Evolutionary conservation across 1,140 invertebrate genomes (phyloP).

Genomic region (Trichoplusia ni): DNA sequence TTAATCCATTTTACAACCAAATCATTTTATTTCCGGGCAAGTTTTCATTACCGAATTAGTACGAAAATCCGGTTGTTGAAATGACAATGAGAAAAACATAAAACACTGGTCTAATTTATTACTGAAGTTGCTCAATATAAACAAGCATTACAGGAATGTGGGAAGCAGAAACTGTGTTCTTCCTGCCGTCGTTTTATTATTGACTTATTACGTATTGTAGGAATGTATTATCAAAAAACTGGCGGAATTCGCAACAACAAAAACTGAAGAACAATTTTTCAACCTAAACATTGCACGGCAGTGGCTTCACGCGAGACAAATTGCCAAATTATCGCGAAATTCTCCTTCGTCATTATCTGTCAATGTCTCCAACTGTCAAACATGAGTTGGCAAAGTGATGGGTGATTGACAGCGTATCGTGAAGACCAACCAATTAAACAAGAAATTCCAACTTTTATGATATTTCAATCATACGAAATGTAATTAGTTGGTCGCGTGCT

Average conservation of each 20-base stretch:
- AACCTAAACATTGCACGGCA: slow-evolving; percentile 13
- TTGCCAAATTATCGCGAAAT: slow-evolving; percentile 17
- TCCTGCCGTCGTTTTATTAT: too few relatives aligned
- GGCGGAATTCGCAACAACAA: neutral
- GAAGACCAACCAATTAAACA: slow-evolving; percentile 9
- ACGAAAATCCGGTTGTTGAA: too few relatives aligned
- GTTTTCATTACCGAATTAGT: too few relatives aligned
- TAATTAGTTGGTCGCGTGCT: slow-evolving; percentile 11
- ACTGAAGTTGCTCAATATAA: too few relatives aligned
- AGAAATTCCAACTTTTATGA: slow-evolving; percentile 9
- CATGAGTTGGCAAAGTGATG: neutral
- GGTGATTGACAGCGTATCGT: slow-evolving; percentile 25
- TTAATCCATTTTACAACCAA: too few relatives aligned
- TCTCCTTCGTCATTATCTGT: neutral
- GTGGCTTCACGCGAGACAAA: neutral
- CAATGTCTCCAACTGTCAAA: neutral
- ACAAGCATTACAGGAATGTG: too few relatives aligned
- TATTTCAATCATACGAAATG: slow-evolving; percentile 11
- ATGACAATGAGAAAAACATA: too few relatives aligned
- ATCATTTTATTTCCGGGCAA: too few relatives aligned
- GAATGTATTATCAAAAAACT: neutral
- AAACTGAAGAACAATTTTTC: slow-evolving; percentile 11
- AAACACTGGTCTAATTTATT: too few relatives aligned
- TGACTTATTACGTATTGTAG: too few relatives aligned
- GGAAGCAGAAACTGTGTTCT: too few relatives aligned